Percentiles rank a stretch among this genome's conserved stretches.
phyloP scores from a whole-genome alignment of 1,140 invertebrate genomes.

The Triops cancriformis region DNA sequence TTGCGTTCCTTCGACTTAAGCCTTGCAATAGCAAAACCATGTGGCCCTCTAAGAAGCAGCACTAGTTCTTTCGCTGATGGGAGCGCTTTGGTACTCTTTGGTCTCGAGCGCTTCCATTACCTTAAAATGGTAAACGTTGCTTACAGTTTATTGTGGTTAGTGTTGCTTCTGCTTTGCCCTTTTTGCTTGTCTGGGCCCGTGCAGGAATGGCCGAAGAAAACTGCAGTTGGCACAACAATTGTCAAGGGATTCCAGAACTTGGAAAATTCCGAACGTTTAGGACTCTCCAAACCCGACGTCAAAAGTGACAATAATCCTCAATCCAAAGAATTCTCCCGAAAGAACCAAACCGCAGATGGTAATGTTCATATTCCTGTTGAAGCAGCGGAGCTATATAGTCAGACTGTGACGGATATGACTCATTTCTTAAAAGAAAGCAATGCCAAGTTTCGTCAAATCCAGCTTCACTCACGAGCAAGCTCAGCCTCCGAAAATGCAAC shows the following conservation, averaged over 20 bases:
- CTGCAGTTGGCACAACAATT: neutral
- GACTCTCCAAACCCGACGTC: neutral
- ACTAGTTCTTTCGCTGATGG: neutral
- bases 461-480: neutral
- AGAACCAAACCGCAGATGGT: neutral
- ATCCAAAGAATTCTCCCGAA: neutral
- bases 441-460: neutral
- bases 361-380: neutral
- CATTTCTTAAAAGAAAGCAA: neutral
- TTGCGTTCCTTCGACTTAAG: neutral
- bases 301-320: neutral
- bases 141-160: neutral
- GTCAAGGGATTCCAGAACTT: neutral
- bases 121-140: neutral
- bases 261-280: neutral
- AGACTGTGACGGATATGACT: neutral
- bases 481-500: neutral
- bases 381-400: neutral
- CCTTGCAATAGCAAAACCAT: neutral
- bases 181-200: neutral
- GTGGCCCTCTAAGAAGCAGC: neutral
- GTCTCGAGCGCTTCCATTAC: neutral
- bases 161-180: neutral
- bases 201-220: neutral
- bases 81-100: neutral